These are phyloP conservation scores for Leptinotarsa defecta DNA, from an alignment of 1,140 invertebrate species.

Conservation along the genomic window DNA sequence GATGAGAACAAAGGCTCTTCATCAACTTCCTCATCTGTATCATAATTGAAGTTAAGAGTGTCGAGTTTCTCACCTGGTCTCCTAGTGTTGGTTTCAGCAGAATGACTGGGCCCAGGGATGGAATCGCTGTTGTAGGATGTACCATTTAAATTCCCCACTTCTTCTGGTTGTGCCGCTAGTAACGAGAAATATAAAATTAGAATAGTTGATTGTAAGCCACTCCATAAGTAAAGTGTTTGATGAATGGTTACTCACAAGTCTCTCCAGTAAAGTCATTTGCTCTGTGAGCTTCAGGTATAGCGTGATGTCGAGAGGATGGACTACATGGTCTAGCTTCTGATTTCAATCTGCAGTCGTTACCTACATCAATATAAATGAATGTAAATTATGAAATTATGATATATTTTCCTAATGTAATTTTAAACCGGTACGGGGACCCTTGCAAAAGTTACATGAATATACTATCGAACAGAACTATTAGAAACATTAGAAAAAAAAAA, in stretches of 20 bases:
- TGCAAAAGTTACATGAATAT: not conserved
- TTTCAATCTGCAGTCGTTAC: not conserved
- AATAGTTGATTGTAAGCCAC: not conserved
- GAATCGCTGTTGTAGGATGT: not conserved
- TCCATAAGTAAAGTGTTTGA: not conserved
- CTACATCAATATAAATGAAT: not conserved
- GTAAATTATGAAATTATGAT: not conserved
- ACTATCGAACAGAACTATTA: too few species aligned
- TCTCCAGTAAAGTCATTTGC: too few species aligned
- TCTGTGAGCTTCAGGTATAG: too few species aligned
- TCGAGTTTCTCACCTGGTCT: conserved; percentile 1
- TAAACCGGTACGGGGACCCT: not conserved
- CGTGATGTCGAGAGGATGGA: conserved; percentile 1
- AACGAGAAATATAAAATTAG: not conserved
- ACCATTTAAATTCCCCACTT: conserved; percentile 9
- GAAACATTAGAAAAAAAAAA: too few species aligned
- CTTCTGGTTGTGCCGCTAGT: not conserved
- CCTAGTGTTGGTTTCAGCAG: not conserved
- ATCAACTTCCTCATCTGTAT: not conserved
- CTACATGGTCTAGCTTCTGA: conserved; percentile 5
- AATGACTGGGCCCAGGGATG: not conserved
- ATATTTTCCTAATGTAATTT: conserved; percentile 10
- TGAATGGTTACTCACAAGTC: too few species aligned
- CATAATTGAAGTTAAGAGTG: conserved; percentile 1
- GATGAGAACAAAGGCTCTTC: too few species aligned